Base-by-base conservation (phyloP, 2,797 vertebrate genomes). In the Micropoecilia bifurca region DNA sequence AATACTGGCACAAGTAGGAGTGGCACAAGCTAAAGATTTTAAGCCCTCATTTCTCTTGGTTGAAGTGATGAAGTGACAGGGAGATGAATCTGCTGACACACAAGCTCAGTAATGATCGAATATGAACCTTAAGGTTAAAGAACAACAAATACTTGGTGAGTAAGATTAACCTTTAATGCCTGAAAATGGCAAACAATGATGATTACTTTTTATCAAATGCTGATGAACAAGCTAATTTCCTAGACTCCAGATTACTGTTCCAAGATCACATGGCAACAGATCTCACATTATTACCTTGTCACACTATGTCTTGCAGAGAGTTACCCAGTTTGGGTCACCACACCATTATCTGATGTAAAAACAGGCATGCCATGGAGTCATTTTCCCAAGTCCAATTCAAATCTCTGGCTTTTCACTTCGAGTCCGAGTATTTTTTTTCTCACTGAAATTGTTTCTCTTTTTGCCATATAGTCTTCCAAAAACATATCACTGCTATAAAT, bases 71-170 rank as follows among this genome's bases (percentile, higher is more conserved):
- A 41, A 71, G 71, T 74, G 66, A 80, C 39, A 77, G 41, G 39
- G n/a, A 71, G 71, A 43, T 74, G 45, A 84, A 75, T 80, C 73
- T 73, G 68, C 73, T 76, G 77, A 81, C 68, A 81, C 48, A 68
- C 45, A 68, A 63, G 45, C 45, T 77, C 45, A 33, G 71, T 74
- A 71, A 76, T 59, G 20, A 81, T 47, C 22, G 69, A 77, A 57
- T 47, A 74, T 45, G 25, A 81, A 79, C 36, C 71, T 76, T 25
- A n/a, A 79, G 33, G 76, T 73, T 46, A 76, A 74, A 55, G 28
- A 46, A 68, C 53, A 71, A 68, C 43, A 69, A 73, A 48, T 73
- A 78, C 47, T 10, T 25, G 12, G 3, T 63, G 63, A 63, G 50
- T 20, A 30, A 46, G 48, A 6, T 66, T 78, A 25, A 39, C 55